Base-by-base conservation (phyloP, 2,888 invertebrate genomes). In the Keiferia lycopersicella region DNA sequence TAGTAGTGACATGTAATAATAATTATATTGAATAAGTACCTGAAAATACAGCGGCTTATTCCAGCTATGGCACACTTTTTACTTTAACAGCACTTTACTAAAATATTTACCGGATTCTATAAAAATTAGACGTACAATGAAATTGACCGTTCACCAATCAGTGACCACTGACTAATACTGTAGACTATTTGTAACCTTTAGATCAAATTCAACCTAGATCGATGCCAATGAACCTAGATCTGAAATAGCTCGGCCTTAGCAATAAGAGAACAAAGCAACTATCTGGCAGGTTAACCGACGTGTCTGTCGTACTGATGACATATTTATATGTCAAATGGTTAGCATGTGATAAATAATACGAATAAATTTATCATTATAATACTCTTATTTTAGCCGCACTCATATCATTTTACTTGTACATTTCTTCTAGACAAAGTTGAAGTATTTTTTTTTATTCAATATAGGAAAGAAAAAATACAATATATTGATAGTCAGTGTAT, bases 191-290 rank as follows among this genome's bases (percentile, higher is more conserved):
- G 26, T 11, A 34, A 56, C 30, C 56, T 60, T 18, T 30, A 22
- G 60, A 60, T 45, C 30, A 60, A 16, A 58, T 57, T 18, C n/a
- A 62, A 61, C 26, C 62, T 59, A 41, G 41, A 53, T 41, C 12
- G 22, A 30, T 60, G 69, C 69, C 69, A 69, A 70, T 66, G 67
- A 62, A 62, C 62, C 53, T 51, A 62, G 41, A 14, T 12, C 41
- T 20, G 18, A 56, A 56, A 56, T 56, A 56, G n/a, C 56, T 34
- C 30, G 56, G 16, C 56, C 56, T 56, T 34, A 34, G 16, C n/a
- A 30, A 34, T 26, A 56, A 34, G 30, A 56, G 56, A 56, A 56
- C 56, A 56, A 56, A 30, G 56, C 34, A 8, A 34, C 14, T 34
- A n/a, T 34, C 16, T 56, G 56, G 30, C 56, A 56, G 34, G 34